A percentile compares a stretch with the other conserved stretches of the same genome.
These are phyloP conservation scores for Enhydra lutris DNA, from an alignment of 2,113 vertebrate genomes.

Conservation along the genomic window DNA sequence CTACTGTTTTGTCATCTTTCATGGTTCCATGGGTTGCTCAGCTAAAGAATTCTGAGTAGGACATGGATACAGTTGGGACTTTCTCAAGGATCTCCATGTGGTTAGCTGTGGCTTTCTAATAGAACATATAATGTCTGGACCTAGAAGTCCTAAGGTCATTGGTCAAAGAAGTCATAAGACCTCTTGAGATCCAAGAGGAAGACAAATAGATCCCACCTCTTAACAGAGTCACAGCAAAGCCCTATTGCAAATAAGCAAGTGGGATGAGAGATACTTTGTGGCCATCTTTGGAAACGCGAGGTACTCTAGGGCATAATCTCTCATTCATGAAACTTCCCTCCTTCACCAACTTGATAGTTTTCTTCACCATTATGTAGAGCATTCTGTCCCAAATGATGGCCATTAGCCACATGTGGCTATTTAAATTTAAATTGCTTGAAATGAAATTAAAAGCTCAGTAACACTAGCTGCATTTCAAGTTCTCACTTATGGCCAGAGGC, in stretches of 20 bases:
- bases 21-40: background rate
- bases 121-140: background rate
- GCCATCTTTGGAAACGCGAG: background rate
- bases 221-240: background rate
- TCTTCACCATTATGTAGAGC: background rate
- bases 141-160: background rate
- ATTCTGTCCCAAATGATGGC: background rate
- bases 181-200: background rate
- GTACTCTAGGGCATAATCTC: background rate
- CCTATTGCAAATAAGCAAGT: background rate
- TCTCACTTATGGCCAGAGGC: background rate
- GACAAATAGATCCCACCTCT: background rate
- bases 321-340: background rate
- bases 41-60: background rate
- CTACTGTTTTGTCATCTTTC: background rate
- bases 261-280: background rate
- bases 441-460: background rate
- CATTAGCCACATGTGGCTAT: background rate
- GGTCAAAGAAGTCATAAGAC: background rate
- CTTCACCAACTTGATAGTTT: background rate
- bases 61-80: background rate
- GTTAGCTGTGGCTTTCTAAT: background rate
- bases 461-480: background rate
- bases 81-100: background rate
- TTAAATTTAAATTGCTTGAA: background rate